These are phyloP conservation scores for Metacarcinus magister DNA, from an alignment of 2,888 invertebrate species.

Conservation along the genomic window DNA sequence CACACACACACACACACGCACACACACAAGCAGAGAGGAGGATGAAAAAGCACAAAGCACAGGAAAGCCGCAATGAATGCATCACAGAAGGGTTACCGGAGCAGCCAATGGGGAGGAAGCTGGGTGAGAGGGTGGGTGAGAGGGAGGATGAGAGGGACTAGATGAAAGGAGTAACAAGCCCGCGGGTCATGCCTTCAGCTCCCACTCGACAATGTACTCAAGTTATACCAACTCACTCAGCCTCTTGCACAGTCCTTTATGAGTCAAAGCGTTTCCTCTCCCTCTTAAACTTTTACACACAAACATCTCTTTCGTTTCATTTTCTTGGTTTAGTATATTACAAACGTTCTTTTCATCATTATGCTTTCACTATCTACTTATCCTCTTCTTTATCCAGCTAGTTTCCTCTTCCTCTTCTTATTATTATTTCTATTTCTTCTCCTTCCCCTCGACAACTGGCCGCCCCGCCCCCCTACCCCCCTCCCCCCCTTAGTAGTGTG, in stretches of 20 bases:
- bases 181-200: neutral
- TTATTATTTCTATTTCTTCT: neutral
- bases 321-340: neutral
- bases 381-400: neutral
- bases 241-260: neutral
- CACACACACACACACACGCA: constrained; percentile 6
- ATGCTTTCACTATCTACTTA: neutral
- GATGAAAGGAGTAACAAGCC: neutral
- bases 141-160: neutral
- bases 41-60: neutral
- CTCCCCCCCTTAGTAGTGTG: neutral
- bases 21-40: neutral
- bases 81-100: neutral
- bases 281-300: neutral
- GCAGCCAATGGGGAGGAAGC: neutral
- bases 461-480: neutral
- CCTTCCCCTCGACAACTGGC: neutral
- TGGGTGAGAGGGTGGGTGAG: neutral
- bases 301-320: neutral
- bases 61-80: neutral
- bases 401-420: neutral
- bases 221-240: neutral
- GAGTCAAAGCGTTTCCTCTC: neutral
- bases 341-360: neutral
- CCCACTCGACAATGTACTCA: neutral